Conservation (phyloP, 2,113 vertebrate genomes). For the Entelurus aequoreus region DNA sequence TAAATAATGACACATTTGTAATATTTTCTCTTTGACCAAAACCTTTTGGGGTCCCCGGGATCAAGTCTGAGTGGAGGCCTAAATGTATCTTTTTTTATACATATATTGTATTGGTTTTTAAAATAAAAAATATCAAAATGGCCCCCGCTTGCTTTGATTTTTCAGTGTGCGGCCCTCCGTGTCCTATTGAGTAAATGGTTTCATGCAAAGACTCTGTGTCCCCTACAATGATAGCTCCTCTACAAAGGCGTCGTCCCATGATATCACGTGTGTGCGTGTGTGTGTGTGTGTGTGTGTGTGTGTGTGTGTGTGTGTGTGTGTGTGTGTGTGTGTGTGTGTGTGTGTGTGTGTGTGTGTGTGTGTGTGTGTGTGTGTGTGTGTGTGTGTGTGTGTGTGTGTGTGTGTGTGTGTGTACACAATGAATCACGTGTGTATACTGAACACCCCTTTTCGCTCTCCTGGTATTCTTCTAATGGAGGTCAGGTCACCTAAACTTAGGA, state of each 20-base stretch:
- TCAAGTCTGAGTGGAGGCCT: too few relatives aligned
- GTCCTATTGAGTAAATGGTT: too few relatives aligned
- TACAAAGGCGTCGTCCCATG: background rate
- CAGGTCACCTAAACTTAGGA: conserved; percentile 60
- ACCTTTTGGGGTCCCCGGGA: too few relatives aligned
- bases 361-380: background rate
- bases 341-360: background rate
- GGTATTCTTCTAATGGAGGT: conserved; percentile 55
- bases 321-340: background rate
- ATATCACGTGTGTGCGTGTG: background rate
- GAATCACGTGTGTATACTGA: conserved; percentile 15
- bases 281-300: background rate
- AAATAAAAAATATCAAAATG: too few relatives aligned
- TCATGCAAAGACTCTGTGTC: background rate
- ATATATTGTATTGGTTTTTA: too few relatives aligned
- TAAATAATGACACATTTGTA: too few relatives aligned
- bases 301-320: background rate
- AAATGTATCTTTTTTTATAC: too few relatives aligned
- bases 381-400: background rate
- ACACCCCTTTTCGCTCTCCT: conserved; percentile 36
- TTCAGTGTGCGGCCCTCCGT: too few relatives aligned
- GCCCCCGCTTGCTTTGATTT: too few relatives aligned
- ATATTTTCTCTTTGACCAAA: too few relatives aligned
- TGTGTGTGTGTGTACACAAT: conserved; percentile 1
- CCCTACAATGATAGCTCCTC: background rate